A percentile compares a stretch with the other conserved stretches of the same genome.
Conservation (phyloP, 1,140 invertebrate species). For the Macrocentrus cingulum region DNA sequence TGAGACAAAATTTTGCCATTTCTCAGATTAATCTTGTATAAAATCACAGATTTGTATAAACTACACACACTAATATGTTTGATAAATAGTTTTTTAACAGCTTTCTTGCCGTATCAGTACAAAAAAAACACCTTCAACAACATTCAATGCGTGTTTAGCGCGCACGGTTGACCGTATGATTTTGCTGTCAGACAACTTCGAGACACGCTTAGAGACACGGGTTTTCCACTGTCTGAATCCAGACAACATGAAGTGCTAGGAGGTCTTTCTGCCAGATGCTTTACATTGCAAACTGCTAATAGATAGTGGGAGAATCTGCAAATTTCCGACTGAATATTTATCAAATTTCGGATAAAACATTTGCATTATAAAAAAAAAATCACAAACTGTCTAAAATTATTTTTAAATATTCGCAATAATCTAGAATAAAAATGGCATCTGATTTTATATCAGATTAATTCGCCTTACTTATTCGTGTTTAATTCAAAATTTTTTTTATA, state of each 20-base stretch:
- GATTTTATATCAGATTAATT: too few species aligned
- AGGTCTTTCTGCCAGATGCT: background rate
- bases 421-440: too few species aligned
- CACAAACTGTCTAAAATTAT: too few species aligned
- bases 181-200: background rate
- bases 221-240: slow-evolving; percentile 1
- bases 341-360: too few species aligned
- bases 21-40: background rate
- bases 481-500: too few species aligned
- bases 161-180: background rate
- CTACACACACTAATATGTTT: background rate
- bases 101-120: background rate
- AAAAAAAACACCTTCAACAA: background rate
- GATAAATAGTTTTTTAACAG: background rate
- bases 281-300: too few species aligned
- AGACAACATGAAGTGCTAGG: background rate
- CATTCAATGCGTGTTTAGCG: background rate
- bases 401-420: too few species aligned
- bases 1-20: background rate
- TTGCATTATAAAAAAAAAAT: too few species aligned
- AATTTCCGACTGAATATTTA: too few species aligned
- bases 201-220: slow-evolving; percentile 4
- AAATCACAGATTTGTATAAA: background rate
- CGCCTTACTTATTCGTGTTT: too few species aligned
- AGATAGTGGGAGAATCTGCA: too few species aligned